A percentile compares a stretch with the other conserved stretches of the same genome.
These are phyloP conservation scores for Iguana delicatissima DNA, from an alignment of 2,797 vertebrate genomes.

Conservation along the genomic window DNA sequence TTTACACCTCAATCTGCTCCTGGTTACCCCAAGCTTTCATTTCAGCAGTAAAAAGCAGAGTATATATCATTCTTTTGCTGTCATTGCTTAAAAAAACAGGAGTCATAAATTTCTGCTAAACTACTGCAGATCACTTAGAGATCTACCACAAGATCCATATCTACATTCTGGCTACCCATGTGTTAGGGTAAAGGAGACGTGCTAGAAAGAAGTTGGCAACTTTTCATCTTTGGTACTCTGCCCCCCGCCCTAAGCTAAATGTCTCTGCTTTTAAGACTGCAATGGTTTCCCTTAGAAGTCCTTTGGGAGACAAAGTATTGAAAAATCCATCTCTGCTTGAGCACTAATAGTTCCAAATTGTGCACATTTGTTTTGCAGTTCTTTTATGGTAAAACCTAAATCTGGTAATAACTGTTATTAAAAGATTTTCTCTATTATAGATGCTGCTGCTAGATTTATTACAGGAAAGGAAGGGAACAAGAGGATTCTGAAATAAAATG, in stretches of 20 bases:
- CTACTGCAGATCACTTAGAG: not conserved
- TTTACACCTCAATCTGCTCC: not conserved
- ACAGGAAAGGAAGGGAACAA: not conserved
- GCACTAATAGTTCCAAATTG: not conserved
- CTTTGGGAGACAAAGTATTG: not conserved
- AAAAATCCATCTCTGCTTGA: not conserved
- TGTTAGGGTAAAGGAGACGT: not conserved
- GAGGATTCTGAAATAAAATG: not conserved
- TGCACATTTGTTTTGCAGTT: not conserved
- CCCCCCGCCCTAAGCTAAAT: not conserved
- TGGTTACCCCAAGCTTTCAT: not conserved
- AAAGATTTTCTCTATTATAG: not conserved
- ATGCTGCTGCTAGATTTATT: not conserved
- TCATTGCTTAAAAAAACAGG: not conserved
- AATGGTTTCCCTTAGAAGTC: not conserved
- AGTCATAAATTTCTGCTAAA: not conserved
- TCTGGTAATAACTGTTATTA: constrained; percentile 3
- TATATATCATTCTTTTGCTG: not conserved
- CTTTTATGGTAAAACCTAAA: not conserved
- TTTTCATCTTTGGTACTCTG: not conserved
- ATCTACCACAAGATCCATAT: not conserved
- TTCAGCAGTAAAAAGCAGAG: not conserved
- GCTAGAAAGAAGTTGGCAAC: not conserved
- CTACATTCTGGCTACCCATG: not conserved
- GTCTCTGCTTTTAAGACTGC: not conserved